These are phyloP conservation scores for Patella depressa DNA, from an alignment of 2,888 invertebrate species.

Conservation along the genomic window DNA sequence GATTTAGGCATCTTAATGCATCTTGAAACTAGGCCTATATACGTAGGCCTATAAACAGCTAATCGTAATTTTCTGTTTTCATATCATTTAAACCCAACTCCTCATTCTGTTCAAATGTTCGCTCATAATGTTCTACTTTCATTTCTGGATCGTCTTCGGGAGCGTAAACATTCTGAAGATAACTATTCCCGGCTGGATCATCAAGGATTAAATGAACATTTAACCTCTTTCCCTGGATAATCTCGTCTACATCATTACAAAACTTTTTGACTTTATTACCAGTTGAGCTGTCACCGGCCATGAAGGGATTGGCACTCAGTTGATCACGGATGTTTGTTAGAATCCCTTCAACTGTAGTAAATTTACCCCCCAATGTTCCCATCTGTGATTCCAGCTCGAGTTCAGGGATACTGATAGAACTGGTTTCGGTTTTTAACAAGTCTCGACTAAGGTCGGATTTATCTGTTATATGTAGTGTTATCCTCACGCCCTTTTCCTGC, in stretches of 20 bases:
- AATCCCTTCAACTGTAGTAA: constrained; percentile 95
- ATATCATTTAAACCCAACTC: constrained; percentile 95
- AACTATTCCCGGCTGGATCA: constrained; percentile 98
- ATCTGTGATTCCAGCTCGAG: constrained; percentile 86
- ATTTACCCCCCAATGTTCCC: constrained; percentile 89
- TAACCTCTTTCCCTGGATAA: constrained; percentile 76
- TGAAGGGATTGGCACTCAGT: constrained; percentile 76
- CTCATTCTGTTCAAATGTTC: constrained; percentile 93
- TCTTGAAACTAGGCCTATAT: no score
- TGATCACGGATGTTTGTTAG: constrained; percentile 81
- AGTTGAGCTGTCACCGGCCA: constrained; percentile 79
- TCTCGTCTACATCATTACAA: constrained; percentile 78
- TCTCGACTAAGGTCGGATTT: constrained; percentile 91
- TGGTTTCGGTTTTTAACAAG: constrained; percentile 91
- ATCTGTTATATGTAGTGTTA: constrained; percentile 81
- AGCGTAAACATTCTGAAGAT: constrained; percentile 82
- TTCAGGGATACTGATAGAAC: constrained; percentile 85
- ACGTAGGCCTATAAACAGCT: no score
- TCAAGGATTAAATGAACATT: constrained; percentile 86
- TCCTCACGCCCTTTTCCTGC: constrained; percentile 83
- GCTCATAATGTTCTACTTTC: constrained; percentile 83
- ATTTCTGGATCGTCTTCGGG: constrained; percentile 75
- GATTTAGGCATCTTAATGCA: no score
- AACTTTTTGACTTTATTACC: constrained; percentile 77
- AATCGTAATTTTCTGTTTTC: constrained; percentile 87